Percentiles rank a stretch among this genome's conserved stretches.
phyloP scores from a whole-genome alignment of 2,113 vertebrate genomes.

The Mixornis gularis region DNA sequence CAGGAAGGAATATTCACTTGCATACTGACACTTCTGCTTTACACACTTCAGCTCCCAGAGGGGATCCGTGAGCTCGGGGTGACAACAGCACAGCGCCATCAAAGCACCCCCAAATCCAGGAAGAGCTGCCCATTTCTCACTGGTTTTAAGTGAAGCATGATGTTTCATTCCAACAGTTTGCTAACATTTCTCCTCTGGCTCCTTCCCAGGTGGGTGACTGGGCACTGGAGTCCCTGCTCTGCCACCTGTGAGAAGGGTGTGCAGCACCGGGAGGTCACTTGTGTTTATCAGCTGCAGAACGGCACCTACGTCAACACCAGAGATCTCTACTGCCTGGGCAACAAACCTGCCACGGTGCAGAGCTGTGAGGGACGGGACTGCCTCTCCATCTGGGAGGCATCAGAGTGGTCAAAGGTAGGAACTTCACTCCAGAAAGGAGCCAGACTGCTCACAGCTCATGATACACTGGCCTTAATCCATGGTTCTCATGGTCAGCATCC shows the following conservation, averaged over 20 bases:
- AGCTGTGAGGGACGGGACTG: slow-evolving; percentile 89
- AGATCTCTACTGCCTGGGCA: slow-evolving; percentile 82
- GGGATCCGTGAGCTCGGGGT: not conserved
- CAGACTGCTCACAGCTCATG: not conserved
- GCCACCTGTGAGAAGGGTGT: slow-evolving; percentile 86
- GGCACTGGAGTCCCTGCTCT: slow-evolving; percentile 87
- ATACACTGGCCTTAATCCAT: not conserved
- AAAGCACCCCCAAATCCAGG: not conserved
- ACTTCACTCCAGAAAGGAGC: not conserved
- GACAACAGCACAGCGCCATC: rapidly evolving
- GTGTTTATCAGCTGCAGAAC: slow-evolving; percentile 87
- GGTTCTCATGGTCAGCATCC: not conserved
- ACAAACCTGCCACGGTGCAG: slow-evolving; percentile 78
- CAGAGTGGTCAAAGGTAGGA: slow-evolving; percentile 92
- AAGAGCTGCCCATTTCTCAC: not conserved
- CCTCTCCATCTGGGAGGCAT: slow-evolving; percentile 89
- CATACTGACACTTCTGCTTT: not conserved
- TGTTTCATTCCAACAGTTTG: not conserved
- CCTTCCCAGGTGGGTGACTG: slow-evolving; percentile 84
- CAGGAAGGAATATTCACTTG: not conserved
- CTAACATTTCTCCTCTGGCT: not conserved
- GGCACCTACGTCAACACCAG: slow-evolving; percentile 83
- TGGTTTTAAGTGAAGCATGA: not conserved
- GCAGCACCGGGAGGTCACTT: slow-evolving; percentile 86
- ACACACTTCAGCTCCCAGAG: not conserved